phyloP scores from a whole-genome alignment of 2,797 vertebrate genomes.

The Pachyuromys duprasi region DNA sequence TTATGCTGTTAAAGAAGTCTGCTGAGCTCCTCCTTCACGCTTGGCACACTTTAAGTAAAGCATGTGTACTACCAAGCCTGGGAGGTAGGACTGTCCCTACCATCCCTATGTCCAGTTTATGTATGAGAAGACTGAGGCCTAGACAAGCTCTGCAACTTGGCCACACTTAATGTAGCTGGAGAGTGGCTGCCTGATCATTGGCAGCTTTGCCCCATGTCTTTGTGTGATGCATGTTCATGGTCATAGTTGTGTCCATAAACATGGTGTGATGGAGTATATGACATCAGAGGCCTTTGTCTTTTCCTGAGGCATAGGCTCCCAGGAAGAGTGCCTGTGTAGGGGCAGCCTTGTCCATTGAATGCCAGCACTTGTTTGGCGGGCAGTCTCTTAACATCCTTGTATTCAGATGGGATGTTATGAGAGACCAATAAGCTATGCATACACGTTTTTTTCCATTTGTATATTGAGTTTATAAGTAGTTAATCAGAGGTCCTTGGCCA shows the following conservation, averaged over 20 bases:
- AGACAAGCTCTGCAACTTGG: neutral
- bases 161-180: neutral
- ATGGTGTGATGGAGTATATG: neutral
- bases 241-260: neutral
- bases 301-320: neutral
- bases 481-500: neutral
- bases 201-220: neutral
- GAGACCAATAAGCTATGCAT: neutral
- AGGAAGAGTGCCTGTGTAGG: neutral
- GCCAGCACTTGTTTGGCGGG: neutral
- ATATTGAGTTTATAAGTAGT: conserved; percentile 4
- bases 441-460: neutral
- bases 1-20: neutral
- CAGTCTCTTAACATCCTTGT: neutral
- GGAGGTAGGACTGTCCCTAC: neutral
- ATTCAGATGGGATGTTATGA: neutral
- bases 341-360: neutral
- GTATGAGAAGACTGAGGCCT: conserved; percentile 25
- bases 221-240: neutral
- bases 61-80: neutral
- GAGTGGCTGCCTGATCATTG: neutral
- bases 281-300: neutral
- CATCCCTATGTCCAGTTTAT: neutral
- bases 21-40: neutral
- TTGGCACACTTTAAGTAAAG: neutral